A percentile compares a stretch with the other conserved stretches of the same genome.
Evolutionary conservation across 2,888 invertebrate genomes (phyloP).

Genomic region (Sphaerolaimus hirsutus): DNA sequence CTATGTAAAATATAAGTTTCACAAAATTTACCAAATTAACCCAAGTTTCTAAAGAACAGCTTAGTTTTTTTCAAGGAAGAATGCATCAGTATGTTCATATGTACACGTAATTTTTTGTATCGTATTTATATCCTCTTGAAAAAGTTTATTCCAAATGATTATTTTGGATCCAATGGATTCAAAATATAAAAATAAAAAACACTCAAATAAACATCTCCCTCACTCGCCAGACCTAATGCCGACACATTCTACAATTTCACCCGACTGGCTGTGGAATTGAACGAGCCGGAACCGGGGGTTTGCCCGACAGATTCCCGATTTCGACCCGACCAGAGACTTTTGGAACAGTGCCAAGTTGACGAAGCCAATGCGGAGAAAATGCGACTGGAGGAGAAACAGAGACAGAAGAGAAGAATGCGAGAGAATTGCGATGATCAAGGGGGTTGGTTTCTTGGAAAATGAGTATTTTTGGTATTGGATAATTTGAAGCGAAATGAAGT

Average conservation of each 20-base stretch:
- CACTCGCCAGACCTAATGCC: slow-evolving; percentile 38
- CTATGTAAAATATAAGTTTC: too few relatives aligned
- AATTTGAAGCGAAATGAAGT: neutral
- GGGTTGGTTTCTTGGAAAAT: slow-evolving; percentile 25
- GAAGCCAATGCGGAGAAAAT: slow-evolving; percentile 47
- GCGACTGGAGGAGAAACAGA: slow-evolving; percentile 78
- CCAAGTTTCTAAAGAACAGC: too few relatives aligned
- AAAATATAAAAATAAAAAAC: too few relatives aligned
- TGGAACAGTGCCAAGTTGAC: slow-evolving; percentile 81
- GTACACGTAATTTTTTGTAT: too few relatives aligned
- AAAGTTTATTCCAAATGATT: too few relatives aligned
- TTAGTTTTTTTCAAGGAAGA: too few relatives aligned
- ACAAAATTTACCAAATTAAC: too few relatives aligned
- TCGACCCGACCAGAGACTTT: slow-evolving; percentile 83
- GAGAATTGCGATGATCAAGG: slow-evolving; percentile 51
- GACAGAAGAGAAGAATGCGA: slow-evolving; percentile 46
- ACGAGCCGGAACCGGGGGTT: slow-evolving; percentile 69
- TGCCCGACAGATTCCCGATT: slow-evolving; percentile 78
- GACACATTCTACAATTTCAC: slow-evolving; percentile 78
- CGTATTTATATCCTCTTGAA: too few relatives aligned
- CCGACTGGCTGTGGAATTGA: slow-evolving; percentile 73
- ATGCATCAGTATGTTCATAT: too few relatives aligned
- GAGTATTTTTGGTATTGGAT: neutral
- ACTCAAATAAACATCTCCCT: too few relatives aligned
- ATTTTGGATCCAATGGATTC: too few relatives aligned